These are phyloP conservation scores for Andrena camellia DNA, from an alignment of 2,888 invertebrate genomes.

Conservation along the genomic window DNA sequence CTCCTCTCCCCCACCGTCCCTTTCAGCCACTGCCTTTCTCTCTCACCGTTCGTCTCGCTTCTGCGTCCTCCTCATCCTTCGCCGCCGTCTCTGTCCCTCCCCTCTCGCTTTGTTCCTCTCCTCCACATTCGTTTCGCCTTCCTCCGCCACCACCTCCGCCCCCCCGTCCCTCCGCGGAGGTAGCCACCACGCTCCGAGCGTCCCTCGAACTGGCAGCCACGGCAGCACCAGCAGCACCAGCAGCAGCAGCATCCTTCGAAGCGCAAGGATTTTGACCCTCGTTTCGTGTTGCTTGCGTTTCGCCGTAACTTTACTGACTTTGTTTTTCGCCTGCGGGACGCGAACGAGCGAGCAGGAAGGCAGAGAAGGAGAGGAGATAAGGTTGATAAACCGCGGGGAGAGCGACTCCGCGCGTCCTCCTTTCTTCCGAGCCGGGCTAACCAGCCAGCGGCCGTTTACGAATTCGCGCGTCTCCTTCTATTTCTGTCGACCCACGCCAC, in stretches of 20 bases:
- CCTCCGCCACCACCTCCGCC: conserved; percentile 54
- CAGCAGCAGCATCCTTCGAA: conserved; percentile 79
- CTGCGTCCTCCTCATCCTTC: conserved; percentile 34
- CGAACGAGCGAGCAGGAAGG: conserved; percentile 56
- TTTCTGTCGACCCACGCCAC: conserved; percentile 63
- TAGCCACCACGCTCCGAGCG: conserved; percentile 27
- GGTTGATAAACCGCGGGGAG: conserved; percentile 78
- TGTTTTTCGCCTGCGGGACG: conserved; percentile 82
- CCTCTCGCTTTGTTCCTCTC: conserved; percentile 61
- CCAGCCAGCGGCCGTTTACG: conserved; percentile 55
- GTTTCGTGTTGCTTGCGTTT: conserved; percentile 84
- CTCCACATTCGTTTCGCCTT: conserved; percentile 51
- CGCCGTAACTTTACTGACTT: conserved; percentile 83
- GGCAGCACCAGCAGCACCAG: conserved; percentile 57
- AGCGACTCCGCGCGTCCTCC: conserved; percentile 59
- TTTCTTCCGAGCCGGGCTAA: conserved; percentile 51
- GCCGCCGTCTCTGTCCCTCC: conserved; percentile 14
- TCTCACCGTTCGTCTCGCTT: conserved; percentile 49
- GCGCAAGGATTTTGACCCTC: conserved; percentile 85
- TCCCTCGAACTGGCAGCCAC: conserved; percentile 54
- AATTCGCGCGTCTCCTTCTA: conserved; percentile 69
- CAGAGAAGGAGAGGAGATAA: conserved; percentile 75
- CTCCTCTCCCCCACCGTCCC: conserved; percentile 53
- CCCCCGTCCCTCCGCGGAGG: conserved; percentile 32
- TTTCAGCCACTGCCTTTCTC: conserved; percentile 57